Evolutionary conservation across 1,140 invertebrate species (phyloP).

Genomic region (Euwallacea similis): DNA sequence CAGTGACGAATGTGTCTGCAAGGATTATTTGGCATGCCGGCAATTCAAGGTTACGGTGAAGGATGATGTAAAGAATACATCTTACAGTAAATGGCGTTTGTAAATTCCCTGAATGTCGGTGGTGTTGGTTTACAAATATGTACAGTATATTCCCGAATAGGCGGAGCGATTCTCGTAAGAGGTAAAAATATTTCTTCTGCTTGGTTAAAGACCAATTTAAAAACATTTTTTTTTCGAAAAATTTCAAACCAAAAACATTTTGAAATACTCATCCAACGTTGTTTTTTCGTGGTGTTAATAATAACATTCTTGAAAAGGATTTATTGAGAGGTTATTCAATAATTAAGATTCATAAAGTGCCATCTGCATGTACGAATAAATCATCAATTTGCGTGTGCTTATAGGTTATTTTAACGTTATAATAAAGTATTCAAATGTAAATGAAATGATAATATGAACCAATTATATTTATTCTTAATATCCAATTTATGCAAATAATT

Average conservation of each 20-base stretch:
- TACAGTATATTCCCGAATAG: background rate
- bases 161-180: background rate
- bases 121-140: background rate
- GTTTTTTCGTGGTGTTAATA: too few species aligned
- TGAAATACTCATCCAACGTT: too few species aligned
- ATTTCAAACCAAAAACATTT: too few species aligned
- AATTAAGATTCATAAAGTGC: too few species aligned
- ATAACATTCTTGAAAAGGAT: too few species aligned
- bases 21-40: conserved; percentile 2
- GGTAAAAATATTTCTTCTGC: background rate
- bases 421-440: too few species aligned
- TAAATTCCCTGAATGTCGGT: background rate
- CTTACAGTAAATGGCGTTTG: background rate
- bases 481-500: background rate
- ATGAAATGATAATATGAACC: too few species aligned
- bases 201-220: background rate
- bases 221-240: background rate
- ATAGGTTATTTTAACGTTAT: too few species aligned
- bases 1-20: conserved; percentile 14
- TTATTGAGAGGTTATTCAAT: too few species aligned
- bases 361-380: too few species aligned
- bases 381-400: too few species aligned
- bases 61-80: background rate
- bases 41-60: conserved; percentile 1
- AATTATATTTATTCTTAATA: too few species aligned